Base-by-base conservation (phyloP, 2,113 vertebrate genomes). In the Pica pica region DNA sequence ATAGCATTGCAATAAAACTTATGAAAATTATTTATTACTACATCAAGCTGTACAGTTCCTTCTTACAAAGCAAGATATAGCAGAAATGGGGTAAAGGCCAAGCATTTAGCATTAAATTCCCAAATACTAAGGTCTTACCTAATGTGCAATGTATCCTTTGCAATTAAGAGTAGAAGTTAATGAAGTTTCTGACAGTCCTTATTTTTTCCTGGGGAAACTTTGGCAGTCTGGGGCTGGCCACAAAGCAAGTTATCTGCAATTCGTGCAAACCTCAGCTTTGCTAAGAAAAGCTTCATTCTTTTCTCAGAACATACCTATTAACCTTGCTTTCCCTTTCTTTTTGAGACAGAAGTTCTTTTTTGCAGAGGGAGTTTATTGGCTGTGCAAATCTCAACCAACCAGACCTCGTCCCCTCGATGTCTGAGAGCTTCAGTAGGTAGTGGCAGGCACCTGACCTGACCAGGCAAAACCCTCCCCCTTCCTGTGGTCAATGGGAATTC, bases 11-110 rank as follows among this genome's bases (percentile, higher is more conserved):
- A 59, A 35, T 85, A 88, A 93, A 90, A 87, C 86, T 95, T 96
- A 94, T 6, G 80, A 83, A 94, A 96, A 94, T 93, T 96, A 94
- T 96, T 94, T 94, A 97, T 95, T 90, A 75, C 84, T 90, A 68
- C 63, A 75, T 93, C 84, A 74, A 91, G 70, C 82, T 55, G 10
- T 91, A 67, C 39, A 77, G 64, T 19, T 83, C 28, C 63, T 73
- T 84, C 67, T 89, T 70, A 33, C 23, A 83, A 87, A 65, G 82
- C n/a, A 63, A 87, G 55, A 85, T 80, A 61, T 7, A 85, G 35
- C 63, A 88, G 63, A 93, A 95, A 63, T 52, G 30, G 78, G 63
- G 81, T 47, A 67, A 91, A 91, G 83, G 59, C 50, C 79, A 94
- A 91, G n/a, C 27, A 60, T 93, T 94, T 65, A 86, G 64, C 73